These are phyloP conservation scores for Urophycis tenuis DNA, from an alignment of 2,797 vertebrate species.

Conservation along the genomic window DNA sequence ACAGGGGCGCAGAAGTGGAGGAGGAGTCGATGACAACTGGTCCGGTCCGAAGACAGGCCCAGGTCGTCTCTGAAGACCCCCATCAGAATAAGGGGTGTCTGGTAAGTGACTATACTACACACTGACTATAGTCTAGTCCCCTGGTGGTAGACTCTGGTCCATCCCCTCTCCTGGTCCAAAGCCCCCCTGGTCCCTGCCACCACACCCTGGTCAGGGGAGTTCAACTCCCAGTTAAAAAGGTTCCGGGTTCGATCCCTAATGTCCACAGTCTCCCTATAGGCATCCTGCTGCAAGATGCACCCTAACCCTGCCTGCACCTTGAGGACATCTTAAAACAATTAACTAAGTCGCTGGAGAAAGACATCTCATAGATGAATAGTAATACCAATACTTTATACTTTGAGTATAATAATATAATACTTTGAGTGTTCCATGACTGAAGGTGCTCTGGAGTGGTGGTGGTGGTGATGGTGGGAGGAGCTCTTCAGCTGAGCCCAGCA, in stretches of 20 bases:
- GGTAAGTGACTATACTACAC: too few species aligned
- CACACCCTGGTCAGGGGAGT: neutral
- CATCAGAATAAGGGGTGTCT: neutral
- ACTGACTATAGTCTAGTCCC: neutral
- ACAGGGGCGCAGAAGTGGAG: neutral
- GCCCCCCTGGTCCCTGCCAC: neutral
- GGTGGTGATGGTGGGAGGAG: too few species aligned
- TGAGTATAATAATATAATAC: too few species aligned
- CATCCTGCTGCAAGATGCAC: neutral
- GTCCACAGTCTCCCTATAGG: neutral
- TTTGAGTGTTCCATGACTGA: neutral
- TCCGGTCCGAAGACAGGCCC: neutral
- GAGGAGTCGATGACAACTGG: neutral
- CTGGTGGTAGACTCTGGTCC: neutral
- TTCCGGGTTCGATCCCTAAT: neutral
- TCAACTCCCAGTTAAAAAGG: neutral
- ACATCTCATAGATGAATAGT: neutral
- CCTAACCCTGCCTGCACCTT: neutral
- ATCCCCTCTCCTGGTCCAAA: neutral
- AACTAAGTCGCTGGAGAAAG: neutral
- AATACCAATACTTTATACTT: neutral
- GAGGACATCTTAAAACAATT: neutral
- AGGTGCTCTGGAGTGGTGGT: neutral
- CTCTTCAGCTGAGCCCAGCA: neutral
- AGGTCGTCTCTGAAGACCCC: neutral